Percentiles rank a stretch among this genome's conserved stretches.
These are phyloP conservation scores for Penaeus japonicus DNA, from an alignment of 1,140 invertebrate genomes.

Conservation along the genomic window DNA sequence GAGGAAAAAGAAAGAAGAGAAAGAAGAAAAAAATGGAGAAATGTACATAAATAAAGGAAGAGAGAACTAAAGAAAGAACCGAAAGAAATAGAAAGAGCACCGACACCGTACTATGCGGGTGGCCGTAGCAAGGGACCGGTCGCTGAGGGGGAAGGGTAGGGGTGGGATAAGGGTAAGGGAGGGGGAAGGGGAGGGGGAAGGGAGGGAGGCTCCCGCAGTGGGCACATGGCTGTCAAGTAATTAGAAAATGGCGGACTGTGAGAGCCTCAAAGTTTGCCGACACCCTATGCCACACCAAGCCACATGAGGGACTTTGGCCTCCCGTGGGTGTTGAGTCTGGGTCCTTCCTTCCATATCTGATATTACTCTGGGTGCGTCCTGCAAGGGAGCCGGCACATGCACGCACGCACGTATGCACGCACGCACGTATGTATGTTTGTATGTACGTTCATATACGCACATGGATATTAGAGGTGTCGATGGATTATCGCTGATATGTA, in stretches of 20 bases:
- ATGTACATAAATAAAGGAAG: neutral
- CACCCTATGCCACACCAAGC: neutral
- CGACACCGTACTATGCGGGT: no score
- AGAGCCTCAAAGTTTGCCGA: constrained; percentile 21
- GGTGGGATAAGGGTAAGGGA: neutral
- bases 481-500: no score
- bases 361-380: neutral
- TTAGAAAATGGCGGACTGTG: constrained; percentile 33
- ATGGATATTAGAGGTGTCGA: no score
- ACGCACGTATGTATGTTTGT: no score
- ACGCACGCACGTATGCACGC: no score
- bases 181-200: neutral
- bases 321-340: no score
- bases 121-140: no score
- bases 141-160: neutral
- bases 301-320: neutral
- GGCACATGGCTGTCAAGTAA: constrained; percentile 50
- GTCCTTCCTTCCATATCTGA: neutral
- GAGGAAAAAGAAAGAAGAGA: neutral
- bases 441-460: no score
- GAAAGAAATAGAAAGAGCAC: neutral
- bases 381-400: neutral
- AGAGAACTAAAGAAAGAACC: neutral
- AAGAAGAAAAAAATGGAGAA: neutral
- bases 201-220: neutral